Percentiles rank a stretch among this genome's conserved stretches.
These are phyloP conservation scores for Ciconia stormi DNA, from an alignment of 2,113 vertebrate genomes.

Conservation along the genomic window DNA sequence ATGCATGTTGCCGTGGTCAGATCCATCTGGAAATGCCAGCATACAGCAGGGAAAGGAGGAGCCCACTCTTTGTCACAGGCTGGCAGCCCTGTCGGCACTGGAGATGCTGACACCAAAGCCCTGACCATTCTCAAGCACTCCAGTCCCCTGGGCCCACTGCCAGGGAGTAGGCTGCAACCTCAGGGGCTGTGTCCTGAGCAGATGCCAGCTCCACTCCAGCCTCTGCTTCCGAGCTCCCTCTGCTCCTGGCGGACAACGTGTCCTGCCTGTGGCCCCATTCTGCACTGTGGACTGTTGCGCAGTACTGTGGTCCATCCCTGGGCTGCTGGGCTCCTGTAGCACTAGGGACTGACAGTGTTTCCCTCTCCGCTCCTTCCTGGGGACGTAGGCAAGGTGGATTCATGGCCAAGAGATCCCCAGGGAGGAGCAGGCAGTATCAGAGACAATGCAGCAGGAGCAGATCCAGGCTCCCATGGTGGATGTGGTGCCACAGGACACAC, in stretches of 20 bases:
- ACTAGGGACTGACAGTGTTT: not conserved
- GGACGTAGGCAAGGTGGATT: not conserved
- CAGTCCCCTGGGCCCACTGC: not conserved
- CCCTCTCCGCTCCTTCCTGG: not conserved
- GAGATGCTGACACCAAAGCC: not conserved
- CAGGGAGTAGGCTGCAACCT: not conserved
- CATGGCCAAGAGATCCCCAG: not conserved
- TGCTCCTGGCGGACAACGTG: accelerated
- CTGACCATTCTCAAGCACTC: not conserved
- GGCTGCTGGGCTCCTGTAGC: not conserved
- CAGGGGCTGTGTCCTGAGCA: not conserved
- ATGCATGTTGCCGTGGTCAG: not conserved
- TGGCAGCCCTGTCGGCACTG: accelerated
- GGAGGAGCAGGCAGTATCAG: not conserved
- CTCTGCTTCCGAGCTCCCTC: not conserved
- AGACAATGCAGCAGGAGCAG: not conserved
- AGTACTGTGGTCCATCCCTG: not conserved
- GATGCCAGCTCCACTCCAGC: not conserved
- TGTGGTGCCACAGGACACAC: not conserved
- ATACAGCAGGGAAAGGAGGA: not conserved
- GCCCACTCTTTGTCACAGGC: not conserved
- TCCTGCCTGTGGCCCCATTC: not conserved
- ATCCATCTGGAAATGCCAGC: not conserved
- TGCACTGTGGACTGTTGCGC: not conserved
- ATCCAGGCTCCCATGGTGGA: not conserved